Base-by-base conservation (phyloP, 2,113 vertebrate genomes). In the Ammodramus savannarum region DNA sequence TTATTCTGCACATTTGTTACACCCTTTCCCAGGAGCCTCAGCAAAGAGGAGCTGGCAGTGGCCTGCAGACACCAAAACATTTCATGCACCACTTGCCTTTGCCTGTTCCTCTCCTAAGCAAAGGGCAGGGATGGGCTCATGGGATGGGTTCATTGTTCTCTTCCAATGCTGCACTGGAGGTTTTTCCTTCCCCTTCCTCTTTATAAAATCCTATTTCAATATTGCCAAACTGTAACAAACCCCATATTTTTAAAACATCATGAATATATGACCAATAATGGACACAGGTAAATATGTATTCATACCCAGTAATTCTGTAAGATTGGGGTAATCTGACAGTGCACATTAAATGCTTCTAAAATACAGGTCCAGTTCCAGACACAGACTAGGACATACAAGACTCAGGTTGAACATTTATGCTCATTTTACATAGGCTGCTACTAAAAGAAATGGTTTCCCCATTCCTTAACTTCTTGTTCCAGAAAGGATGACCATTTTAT, bases 1-100 rank as follows among this genome's bases (percentile, higher is more conserved):
- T 93, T 95, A 90, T 85, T 29, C 67, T 91, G 87, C 85, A 79
- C 75, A 88, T 93, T 96, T 88, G 85, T 90, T 87, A 91, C 74
- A 85, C 85, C 82, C 85, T 67, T 91, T 95, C 77, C 81, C 95
- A 94, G 69, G n/a, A 62, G 81, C 78, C 54, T 91, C 82, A 90
- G 90, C 74, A 83, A 72, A 83, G 78, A 69, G 75, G 46, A 83
- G 49, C 66, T 90, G 71, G 57, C 93, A 93, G 44, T 38, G 62
- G 72, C 78, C 23, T 79, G 75, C 85, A 96, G 87, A 85, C 87
- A 91, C 82, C 95, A 91, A 89, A 91, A 85, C 57, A 87, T 75
- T 91, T 91, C 85, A 96, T 48, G 74, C 93, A 89, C 69, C 89
- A 79, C 92, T 93, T 90, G 71, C 55, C 71, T 73, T 66, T 93